phyloP scores from a whole-genome alignment of 2,113 vertebrate species.

The Crotalus horridus region DNA sequence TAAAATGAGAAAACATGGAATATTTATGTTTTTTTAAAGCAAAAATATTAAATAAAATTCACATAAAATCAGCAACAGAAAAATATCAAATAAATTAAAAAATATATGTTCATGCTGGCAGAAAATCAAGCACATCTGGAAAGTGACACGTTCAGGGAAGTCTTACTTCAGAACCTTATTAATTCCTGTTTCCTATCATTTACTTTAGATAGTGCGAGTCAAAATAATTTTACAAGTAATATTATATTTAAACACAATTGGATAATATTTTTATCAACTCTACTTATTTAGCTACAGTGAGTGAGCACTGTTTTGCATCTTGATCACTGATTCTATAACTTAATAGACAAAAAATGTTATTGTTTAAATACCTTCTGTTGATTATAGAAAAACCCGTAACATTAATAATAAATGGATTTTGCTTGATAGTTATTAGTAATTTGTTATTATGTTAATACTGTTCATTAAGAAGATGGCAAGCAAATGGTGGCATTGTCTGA shows the following conservation, averaged over 20 bases:
- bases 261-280: constrained; percentile 33
- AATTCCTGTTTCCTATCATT: not conserved
- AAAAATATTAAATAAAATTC: not conserved
- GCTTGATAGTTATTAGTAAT: constrained; percentile 6
- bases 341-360: not conserved
- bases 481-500: constrained; percentile 2
- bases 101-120: not conserved
- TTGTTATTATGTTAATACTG: not conserved
- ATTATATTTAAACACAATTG: not conserved
- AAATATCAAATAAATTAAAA: not conserved
- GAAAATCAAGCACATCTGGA: not conserved
- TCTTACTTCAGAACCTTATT: not conserved
- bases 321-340: not conserved
- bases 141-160: not conserved
- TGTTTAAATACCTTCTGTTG: not conserved
- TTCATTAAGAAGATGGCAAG: not conserved
- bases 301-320: not conserved
- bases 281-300: constrained; percentile 20
- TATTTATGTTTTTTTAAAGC: not conserved
- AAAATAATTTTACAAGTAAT: constrained; percentile 24
- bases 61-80: not conserved
- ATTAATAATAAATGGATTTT: not conserved
- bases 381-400: not conserved
- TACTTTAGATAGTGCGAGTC: constrained; percentile 6
- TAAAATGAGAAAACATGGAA: not conserved